phyloP scores from a whole-genome alignment of 2,113 vertebrate species.

The Sinosuthora webbiana region DNA sequence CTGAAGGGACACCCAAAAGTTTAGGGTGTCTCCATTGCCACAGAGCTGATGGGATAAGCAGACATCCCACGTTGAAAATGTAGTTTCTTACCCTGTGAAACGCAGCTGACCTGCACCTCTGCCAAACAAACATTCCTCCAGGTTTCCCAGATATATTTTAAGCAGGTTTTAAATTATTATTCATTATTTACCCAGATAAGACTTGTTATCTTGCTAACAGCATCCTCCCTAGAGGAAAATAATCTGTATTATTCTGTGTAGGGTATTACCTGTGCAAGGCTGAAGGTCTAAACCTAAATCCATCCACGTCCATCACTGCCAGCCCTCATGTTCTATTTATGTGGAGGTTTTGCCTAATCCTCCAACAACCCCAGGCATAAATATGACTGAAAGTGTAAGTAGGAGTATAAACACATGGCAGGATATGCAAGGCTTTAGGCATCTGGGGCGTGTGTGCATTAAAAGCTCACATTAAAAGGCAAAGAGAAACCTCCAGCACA shows the following conservation, averaged over 20 bases:
- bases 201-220: not conserved
- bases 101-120: not conserved
- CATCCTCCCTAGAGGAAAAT: not conserved
- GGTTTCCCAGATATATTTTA: not conserved
- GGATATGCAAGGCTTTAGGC: not conserved
- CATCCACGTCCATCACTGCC: rapidly evolving
- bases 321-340: not conserved
- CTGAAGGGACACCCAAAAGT: not conserved
- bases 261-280: not conserved
- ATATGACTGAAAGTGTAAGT: not conserved
- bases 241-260: too few relatives aligned
- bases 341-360: not conserved
- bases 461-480: not conserved
- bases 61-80: not conserved
- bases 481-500: not conserved
- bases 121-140: not conserved
- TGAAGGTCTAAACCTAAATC: not conserved
- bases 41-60: not conserved
- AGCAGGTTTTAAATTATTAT: not conserved
- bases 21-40: not conserved
- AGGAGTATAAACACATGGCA: not conserved
- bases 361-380: not conserved
- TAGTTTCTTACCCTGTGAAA: not conserved
- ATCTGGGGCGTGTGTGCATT: not conserved
- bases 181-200: not conserved